Evolutionary conservation across 2,888 invertebrate genomes (phyloP).

Genomic region (Euplexia lucipara): DNA sequence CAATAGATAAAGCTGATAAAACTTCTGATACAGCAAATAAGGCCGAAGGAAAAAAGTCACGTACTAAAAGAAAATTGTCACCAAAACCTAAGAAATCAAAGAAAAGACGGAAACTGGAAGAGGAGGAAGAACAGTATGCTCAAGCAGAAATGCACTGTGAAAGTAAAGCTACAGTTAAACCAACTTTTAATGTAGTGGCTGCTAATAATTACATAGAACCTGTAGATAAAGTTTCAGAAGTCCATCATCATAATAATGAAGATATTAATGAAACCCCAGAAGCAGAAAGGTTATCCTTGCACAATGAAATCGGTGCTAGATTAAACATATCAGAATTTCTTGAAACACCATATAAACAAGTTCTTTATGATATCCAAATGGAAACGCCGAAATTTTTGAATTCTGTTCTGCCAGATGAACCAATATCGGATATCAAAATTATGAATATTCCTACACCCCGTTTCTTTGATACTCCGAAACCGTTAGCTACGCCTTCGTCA

Average conservation of each 20-base stretch:
- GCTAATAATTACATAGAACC: constrained; percentile 54
- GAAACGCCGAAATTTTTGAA: constrained; percentile 91
- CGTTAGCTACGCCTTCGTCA: constrained; percentile 83
- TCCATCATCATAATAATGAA: constrained; percentile 69
- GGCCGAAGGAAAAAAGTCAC: constrained; percentile 48
- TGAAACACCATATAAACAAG: constrained; percentile 91
- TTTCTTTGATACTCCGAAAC: constrained; percentile 87
- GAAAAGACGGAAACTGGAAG: constrained; percentile 68
- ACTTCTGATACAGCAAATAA: background rate
- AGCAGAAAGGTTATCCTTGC: constrained; percentile 80
- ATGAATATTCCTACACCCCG: constrained; percentile 91
- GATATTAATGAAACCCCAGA: constrained; percentile 83
- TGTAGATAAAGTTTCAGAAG: constrained; percentile 63
- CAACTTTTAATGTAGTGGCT: constrained; percentile 78
- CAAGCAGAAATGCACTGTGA: constrained; percentile 49
- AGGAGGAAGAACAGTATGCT: constrained; percentile 67
- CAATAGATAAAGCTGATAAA: background rate
- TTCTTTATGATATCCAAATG: constrained; percentile 85
- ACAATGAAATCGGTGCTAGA: constrained; percentile 85
- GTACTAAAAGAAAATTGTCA: constrained; percentile 60
- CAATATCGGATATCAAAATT: constrained; percentile 90
- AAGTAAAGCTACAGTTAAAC: constrained; percentile 70
- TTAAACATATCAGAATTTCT: constrained; percentile 88
- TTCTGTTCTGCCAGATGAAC: constrained; percentile 83
- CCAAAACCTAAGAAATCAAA: constrained; percentile 65